Percentiles rank a stretch among this genome's conserved stretches.
phyloP scores from a whole-genome alignment of 2,888 invertebrate species.

The Acrobasis suavella region DNA sequence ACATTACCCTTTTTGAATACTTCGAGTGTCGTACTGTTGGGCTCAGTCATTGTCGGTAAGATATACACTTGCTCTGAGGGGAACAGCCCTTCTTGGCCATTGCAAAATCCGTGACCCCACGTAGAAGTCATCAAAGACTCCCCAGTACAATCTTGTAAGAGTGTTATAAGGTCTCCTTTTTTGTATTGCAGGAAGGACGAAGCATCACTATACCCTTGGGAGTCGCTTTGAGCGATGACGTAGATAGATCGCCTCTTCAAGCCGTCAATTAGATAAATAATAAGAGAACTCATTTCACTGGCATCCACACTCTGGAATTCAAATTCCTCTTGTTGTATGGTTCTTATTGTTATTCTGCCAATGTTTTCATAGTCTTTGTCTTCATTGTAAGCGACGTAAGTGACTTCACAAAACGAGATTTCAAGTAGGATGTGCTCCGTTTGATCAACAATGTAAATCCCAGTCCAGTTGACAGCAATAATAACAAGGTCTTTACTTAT shows the following conservation, averaged over 20 bases:
- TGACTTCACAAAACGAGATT: constrained; percentile 92
- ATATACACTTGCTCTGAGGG: constrained; percentile 93
- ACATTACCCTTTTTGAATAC: constrained; percentile 84
- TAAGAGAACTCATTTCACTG: constrained; percentile 90
- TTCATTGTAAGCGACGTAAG: constrained; percentile 85
- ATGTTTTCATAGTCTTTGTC: constrained; percentile 75
- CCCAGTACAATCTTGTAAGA: constrained; percentile 89
- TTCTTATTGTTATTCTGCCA: constrained; percentile 88
- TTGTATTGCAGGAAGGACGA: constrained; percentile 83
- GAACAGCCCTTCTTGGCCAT: constrained; percentile 90
- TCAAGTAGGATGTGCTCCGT: constrained; percentile 95
- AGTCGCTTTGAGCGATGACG: constrained; percentile 87
- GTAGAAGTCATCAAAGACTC: constrained; percentile 87
- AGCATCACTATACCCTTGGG: constrained; percentile 79
- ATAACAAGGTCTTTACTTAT: constrained; percentile 89
- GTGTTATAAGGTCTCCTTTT: constrained; percentile 91
- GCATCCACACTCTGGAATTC: constrained; percentile 95
- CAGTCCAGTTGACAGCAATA: constrained; percentile 96
- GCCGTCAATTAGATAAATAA: constrained; percentile 93
- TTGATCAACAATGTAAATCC: constrained; percentile 95
- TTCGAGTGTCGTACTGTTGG: constrained; percentile 85
- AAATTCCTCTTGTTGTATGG: constrained; percentile 94
- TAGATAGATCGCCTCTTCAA: constrained; percentile 92
- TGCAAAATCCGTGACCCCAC: constrained; percentile 88
- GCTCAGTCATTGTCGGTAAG: constrained; percentile 90